A percentile compares a stretch with the other conserved stretches of the same genome.
Conservation (phyloP, 2,797 vertebrate genomes). For the Falco concolor region DNA sequence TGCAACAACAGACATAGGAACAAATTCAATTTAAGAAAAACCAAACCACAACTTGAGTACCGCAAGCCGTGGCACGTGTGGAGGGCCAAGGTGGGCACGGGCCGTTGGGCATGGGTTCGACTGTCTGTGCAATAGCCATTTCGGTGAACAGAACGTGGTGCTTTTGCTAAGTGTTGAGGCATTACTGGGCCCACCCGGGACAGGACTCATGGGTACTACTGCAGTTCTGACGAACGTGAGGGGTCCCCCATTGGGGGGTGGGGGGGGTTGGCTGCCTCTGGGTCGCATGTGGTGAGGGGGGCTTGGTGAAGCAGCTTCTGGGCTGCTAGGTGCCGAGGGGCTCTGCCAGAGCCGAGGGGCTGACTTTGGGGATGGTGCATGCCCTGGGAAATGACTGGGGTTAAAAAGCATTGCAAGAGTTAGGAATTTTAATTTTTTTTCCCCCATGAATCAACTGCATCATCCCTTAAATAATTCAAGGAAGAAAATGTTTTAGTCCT, state of each 20-base stretch:
- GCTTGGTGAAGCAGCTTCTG: background rate
- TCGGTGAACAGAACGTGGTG: background rate
- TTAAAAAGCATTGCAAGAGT: background rate
- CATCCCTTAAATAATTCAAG: background rate
- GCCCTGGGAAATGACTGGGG: background rate
- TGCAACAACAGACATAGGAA: background rate
- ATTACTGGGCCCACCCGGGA: too few species aligned
- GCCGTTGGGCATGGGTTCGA: rapidly evolving
- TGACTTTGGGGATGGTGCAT: rapidly evolving
- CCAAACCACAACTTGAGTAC: too few species aligned
- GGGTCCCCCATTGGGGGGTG: rapidly evolving
- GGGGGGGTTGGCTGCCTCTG: too few species aligned
- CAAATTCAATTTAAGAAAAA: background rate
- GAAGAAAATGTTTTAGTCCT: background rate
- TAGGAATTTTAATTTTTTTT: background rate
- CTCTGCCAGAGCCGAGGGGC: background rate
- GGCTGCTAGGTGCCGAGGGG: rapidly evolving
- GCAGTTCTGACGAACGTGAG: rapidly evolving
- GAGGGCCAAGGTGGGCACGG: background rate
- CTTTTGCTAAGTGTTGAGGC: background rate
- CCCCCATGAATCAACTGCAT: background rate
- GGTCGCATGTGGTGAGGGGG: too few species aligned
- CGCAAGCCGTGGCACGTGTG: rapidly evolving
- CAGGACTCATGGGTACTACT: rapidly evolving
- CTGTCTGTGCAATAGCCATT: background rate